Conservation (phyloP, 37 sponge, comb jelly and placozoan species). For the Petrosia ficiformis region DNA sequence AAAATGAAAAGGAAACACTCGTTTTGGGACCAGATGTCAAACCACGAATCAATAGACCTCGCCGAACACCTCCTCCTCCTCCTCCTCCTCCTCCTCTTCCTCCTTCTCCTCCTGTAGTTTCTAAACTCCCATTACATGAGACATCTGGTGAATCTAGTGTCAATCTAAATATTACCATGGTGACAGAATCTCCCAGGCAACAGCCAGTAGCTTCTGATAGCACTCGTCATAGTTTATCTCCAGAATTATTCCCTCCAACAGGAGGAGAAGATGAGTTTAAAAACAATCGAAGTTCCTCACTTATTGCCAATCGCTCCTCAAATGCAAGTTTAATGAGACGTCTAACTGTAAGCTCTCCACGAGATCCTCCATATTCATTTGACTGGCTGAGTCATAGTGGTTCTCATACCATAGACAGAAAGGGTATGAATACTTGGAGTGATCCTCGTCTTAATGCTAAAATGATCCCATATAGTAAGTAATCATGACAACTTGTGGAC, state of each 20-base stretch:
- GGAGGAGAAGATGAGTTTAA: no score
- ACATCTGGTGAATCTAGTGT: neutral
- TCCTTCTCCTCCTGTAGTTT: neutral
- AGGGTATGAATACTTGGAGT: neutral
- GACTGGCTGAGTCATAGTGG: slow-evolving; percentile 5
- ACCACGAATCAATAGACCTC: neutral
- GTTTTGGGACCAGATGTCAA: no score
- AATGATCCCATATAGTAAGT: no score
- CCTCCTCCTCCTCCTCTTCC: slow-evolving; percentile 10
- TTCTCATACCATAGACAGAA: neutral
- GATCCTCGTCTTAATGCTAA: neutral
- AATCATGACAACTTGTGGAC: no score
- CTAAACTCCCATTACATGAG: neutral
- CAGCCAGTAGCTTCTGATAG: no score
- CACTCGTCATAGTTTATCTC: no score
- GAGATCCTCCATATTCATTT: neutral
- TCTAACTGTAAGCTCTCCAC: neutral
- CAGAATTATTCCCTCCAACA: no score
- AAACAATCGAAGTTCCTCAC: neutral
- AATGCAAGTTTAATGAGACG: neutral
- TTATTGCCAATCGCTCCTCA: neutral
- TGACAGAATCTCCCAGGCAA: neutral
- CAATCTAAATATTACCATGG: neutral
- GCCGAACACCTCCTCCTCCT: neutral
- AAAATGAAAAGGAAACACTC: no score